Conservation (phyloP, 1,140 invertebrate genomes). For the Philotrypesis tridentata region DNA sequence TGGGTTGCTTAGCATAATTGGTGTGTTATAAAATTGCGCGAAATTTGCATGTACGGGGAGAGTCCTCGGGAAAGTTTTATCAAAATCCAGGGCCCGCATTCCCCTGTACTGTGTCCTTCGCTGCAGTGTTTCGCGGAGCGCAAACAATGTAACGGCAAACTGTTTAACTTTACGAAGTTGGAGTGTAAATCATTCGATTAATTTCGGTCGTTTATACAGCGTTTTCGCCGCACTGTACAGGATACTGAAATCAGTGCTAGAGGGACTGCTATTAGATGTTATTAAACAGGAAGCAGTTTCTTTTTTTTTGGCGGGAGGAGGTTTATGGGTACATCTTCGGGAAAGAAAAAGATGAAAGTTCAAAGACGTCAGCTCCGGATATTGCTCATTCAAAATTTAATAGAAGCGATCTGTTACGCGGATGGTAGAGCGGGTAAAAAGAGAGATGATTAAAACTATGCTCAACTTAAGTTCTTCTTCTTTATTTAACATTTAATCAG, state of each 20-base stretch:
- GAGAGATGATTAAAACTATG: not conserved
- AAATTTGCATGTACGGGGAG: not conserved
- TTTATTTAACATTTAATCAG: not conserved
- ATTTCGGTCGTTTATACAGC: not conserved
- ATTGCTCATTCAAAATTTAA: constrained; percentile 15
- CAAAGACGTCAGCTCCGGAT: not conserved
- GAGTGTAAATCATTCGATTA: not conserved
- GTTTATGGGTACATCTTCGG: not conserved
- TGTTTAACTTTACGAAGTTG: not conserved
- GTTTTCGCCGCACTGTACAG: not conserved
- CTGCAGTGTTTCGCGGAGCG: not conserved
- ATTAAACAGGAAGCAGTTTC: not conserved
- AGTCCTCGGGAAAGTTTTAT: not conserved
- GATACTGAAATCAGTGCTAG: not conserved
- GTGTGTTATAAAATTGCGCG: not conserved
- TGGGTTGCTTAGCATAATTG: not conserved
- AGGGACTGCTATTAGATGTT: not conserved
- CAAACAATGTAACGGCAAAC: not conserved
- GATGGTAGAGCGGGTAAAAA: not conserved
- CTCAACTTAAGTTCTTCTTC: not conserved
- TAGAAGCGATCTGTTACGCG: not conserved
- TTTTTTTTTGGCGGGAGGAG: too few relatives aligned
- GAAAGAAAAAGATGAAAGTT: not conserved
- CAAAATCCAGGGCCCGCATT: not conserved
- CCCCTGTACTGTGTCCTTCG: not conserved